phyloP scores from a whole-genome alignment of 2,888 invertebrate species.

The Pedicia rivosa region DNA sequence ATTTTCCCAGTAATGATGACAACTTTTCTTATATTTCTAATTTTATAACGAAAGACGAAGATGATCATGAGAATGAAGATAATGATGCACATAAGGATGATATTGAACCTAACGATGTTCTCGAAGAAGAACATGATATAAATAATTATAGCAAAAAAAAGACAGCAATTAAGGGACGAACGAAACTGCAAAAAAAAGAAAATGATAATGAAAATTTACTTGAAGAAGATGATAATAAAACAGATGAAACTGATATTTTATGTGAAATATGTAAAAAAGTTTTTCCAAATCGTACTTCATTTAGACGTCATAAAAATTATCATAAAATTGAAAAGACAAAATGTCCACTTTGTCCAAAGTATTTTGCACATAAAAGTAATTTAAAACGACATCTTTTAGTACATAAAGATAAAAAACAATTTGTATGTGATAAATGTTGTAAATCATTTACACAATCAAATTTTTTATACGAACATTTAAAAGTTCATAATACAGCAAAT shows the following conservation, averaged over 20 bases:
- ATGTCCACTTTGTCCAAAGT: slow-evolving; percentile 9
- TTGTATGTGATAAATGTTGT: slow-evolving; percentile 9
- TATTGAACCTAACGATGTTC: neutral
- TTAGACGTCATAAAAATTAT: slow-evolving; percentile 7
- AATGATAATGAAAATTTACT: neutral
- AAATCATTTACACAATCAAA: slow-evolving; percentile 7
- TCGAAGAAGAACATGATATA: neutral
- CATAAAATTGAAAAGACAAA: slow-evolving; percentile 7
- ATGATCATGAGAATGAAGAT: no score
- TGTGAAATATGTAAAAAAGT: slow-evolving; percentile 8
- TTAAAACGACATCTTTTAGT: slow-evolving; percentile 9
- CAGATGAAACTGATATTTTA: neutral
- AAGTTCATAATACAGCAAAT: slow-evolving; percentile 6
- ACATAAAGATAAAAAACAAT: slow-evolving; percentile 7
- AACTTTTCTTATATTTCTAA: no score
- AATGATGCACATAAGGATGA: slow-evolving; percentile 1
- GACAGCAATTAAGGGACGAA: no score
- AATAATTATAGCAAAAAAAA: neutral
- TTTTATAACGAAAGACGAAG: no score
- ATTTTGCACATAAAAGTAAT: slow-evolving; percentile 10
- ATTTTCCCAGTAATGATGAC: no score
- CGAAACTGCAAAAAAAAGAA: no score
- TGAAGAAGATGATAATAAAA: neutral
- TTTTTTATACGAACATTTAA: slow-evolving; percentile 8
- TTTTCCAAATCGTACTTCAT: slow-evolving; percentile 3